Evolutionary conservation across 2,888 invertebrate genomes (phyloP).

Genomic region (Thelaira solivaga): DNA sequence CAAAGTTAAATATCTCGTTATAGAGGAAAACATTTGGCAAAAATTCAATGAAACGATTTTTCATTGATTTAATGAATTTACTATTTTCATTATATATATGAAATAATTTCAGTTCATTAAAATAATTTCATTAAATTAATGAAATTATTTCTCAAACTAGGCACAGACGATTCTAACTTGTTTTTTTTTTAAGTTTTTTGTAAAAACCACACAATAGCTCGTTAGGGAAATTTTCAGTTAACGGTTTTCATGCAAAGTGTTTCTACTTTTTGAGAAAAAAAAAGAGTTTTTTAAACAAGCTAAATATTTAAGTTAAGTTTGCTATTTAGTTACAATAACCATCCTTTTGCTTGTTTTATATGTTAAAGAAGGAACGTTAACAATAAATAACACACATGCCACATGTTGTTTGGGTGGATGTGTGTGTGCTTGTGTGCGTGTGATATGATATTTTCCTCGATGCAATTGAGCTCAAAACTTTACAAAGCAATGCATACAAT

Average conservation of each 20-base stretch:
- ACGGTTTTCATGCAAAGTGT: background rate
- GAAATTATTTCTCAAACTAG: too few relatives aligned
- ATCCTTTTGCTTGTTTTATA: background rate
- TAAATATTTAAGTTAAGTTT: slow-evolving; percentile 6
- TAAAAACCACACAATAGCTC: too few relatives aligned
- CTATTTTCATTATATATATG: too few relatives aligned
- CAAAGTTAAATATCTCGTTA: too few relatives aligned
- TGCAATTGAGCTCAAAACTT: background rate
- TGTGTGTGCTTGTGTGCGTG: background rate
- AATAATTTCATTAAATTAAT: too few relatives aligned
- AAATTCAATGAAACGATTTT: too few relatives aligned
- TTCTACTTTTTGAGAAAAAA: background rate
- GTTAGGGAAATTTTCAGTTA: too few relatives aligned
- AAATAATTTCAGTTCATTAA: too few relatives aligned
- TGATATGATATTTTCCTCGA: background rate
- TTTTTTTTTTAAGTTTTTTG: too few relatives aligned
- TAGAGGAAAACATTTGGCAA: too few relatives aligned
- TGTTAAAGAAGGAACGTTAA: slow-evolving; percentile 6
- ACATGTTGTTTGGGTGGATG: background rate
- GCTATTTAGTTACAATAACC: background rate
- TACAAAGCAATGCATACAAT: background rate
- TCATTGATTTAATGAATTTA: too few relatives aligned
- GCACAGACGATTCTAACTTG: too few relatives aligned
- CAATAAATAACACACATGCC: slow-evolving; percentile 20
- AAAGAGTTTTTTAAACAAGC: slow-evolving; percentile 16